A percentile compares a stretch with the other conserved stretches of the same genome.
These are phyloP conservation scores for Synanthedon formicaeformis DNA, from an alignment of 2,888 invertebrate genomes.

Conservation along the genomic window DNA sequence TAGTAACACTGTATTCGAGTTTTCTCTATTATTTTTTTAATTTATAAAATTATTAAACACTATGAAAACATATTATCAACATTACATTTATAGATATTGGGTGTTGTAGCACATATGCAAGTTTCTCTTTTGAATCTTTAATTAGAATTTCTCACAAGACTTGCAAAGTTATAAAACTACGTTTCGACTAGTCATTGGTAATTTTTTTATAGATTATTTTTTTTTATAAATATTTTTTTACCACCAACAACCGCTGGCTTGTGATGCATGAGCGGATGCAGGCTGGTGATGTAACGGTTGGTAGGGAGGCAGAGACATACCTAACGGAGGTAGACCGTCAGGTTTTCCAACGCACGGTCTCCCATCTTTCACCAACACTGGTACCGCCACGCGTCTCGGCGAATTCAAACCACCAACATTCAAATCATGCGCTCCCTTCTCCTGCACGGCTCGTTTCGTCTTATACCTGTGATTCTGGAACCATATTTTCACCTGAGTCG, in stretches of 20 bases:
- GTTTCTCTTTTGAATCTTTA: not conserved
- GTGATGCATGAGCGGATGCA: conserved; percentile 42
- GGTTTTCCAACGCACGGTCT: conserved; percentile 84
- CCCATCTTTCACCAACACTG: conserved; percentile 93
- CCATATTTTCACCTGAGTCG: conserved; percentile 99
- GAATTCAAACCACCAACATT: conserved; percentile 79
- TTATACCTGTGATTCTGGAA: conserved; percentile 99
- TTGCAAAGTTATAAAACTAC: conserved; percentile 16
- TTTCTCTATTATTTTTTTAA: conserved; percentile 10
- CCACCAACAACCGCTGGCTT: conserved; percentile 70
- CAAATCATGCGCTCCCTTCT: conserved; percentile 82
- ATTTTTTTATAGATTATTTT: not conserved
- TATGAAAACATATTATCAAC: not conserved
- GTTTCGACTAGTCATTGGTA: conserved; percentile 38
- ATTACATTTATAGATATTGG: not conserved
- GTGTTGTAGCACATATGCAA: conserved; percentile 9
- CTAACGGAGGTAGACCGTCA: conserved; percentile 61
- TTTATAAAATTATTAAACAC: conserved; percentile 6
- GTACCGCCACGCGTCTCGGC: conserved; percentile 92
- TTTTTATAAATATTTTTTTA: conserved; percentile 26
- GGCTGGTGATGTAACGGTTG: conserved; percentile 57
- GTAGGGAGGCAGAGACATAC: conserved; percentile 63
- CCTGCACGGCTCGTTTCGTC: conserved; percentile 97
- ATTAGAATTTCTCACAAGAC: not conserved
- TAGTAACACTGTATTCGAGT: conserved; percentile 47